Evolutionary conservation across 2,888 invertebrate genomes (phyloP), one percentile per base, ranked within the genome.

Genomic region (Dyspetes luteomarginatus): DNA sequence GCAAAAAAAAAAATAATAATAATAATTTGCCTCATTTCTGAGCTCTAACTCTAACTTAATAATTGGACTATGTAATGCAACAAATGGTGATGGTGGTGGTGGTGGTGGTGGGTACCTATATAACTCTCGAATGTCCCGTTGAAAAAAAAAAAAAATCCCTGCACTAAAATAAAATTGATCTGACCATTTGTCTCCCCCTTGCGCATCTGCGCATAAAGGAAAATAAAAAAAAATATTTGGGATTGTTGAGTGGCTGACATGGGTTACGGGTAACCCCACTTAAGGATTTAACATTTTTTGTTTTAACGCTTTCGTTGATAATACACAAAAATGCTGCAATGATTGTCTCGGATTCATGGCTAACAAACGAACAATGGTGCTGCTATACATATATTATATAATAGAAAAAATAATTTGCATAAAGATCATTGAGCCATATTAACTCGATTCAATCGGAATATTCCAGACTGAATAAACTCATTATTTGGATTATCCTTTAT

Each of bases 11-110:
- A 67, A 74, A 75, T 65, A 15, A 24, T 50, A 60, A 24, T 22
- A 75, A 80, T 52, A 69, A 86, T 86, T 88, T 75, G 68, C 79
- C 85, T 89, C 89, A 90, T 86, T 86, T 88, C 83, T 65, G 78
- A 82, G 84, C 86, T 88, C 82, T 90, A 90, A 89, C 86, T 73
- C 74, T 85, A 87, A 89, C 85, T 85, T 87, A 87, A 85, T 64
- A 36, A 56, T 86, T 88, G 73, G 87, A 89, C 73, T 78, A 78
- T 84, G 80, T 85, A 87, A 86, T 74, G 83, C 86, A 82, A 84
- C 83, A 84, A 84, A 80, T 77, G 90, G 91, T 91, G 91, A 87
- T 89, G 90, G 91, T n/a, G n/a, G n/a, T n/a, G n/a, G n/a, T n/a
- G n/a, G n/a, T n/a, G n/a, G n/a, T n/a, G n/a, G n/a, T n/a, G n/a